Evolutionary conservation across 2,797 vertebrate species (phyloP).

Genomic region (Selene dorsalis): DNA sequence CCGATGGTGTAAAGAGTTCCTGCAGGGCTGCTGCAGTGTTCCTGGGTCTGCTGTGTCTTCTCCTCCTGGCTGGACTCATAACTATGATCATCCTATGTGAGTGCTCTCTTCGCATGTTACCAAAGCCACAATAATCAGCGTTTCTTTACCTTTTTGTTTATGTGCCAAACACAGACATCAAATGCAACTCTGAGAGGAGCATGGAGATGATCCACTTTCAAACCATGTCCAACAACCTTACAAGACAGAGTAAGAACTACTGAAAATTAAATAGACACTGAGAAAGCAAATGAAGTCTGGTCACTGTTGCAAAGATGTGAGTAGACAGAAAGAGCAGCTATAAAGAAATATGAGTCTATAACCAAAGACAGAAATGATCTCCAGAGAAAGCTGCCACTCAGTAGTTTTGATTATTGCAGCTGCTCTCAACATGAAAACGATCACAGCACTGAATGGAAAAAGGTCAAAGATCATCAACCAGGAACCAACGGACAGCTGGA

Average conservation of each 20-base stretch:
- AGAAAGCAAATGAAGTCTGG: too few relatives aligned
- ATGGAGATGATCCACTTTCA: not conserved
- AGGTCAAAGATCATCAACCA: too few relatives aligned
- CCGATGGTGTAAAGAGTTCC: not conserved
- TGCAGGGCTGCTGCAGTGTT: not conserved
- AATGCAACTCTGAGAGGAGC: not conserved
- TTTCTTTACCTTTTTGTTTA: constrained; percentile 1
- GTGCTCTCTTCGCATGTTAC: not conserved
- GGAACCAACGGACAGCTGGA: too few relatives aligned
- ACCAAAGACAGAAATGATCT: too few relatives aligned
- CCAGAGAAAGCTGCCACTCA: too few relatives aligned
- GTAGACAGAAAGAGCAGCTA: too few relatives aligned
- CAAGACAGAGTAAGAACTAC: not conserved
- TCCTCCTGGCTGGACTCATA: constrained; percentile 8
- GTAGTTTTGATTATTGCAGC: too few relatives aligned
- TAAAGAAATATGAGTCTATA: too few relatives aligned
- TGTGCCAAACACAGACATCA: constrained; percentile 11
- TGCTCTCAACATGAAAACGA: too few relatives aligned
- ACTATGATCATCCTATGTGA: not conserved
- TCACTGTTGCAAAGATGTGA: too few relatives aligned
- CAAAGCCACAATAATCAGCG: not conserved
- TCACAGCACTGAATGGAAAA: too few relatives aligned
- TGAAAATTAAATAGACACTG: too few relatives aligned
- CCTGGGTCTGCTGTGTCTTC: constrained; percentile 16
- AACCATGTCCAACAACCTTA: not conserved